phyloP scores from a whole-genome alignment of 2,888 invertebrate genomes.

The Cartodere bifasciata region DNA sequence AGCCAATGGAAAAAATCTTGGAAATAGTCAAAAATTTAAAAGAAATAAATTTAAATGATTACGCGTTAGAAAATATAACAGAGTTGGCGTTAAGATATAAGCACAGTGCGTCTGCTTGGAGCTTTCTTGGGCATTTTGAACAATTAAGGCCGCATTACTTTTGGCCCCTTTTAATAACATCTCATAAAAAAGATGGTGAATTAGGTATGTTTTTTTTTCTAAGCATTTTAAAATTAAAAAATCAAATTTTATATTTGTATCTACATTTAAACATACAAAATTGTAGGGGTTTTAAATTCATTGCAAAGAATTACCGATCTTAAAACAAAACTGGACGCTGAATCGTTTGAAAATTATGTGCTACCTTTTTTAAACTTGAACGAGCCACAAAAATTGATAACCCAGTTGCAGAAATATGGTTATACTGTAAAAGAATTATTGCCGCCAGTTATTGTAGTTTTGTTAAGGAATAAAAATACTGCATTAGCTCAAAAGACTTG shows the following conservation, averaged over 20 bases:
- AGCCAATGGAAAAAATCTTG: slow-evolving; percentile 38
- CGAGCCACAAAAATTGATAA: slow-evolving; percentile 38
- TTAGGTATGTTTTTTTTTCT: slow-evolving; percentile 29
- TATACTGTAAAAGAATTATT: slow-evolving; percentile 31
- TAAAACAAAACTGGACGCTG: slow-evolving; percentile 42
- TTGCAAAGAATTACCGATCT: slow-evolving; percentile 41
- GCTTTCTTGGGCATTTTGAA: slow-evolving; percentile 30
- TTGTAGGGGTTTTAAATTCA: slow-evolving; percentile 40
- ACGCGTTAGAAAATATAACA: slow-evolving; percentile 29
- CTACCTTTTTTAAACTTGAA: slow-evolving; percentile 42
- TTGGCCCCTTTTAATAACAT: slow-evolving; percentile 48
- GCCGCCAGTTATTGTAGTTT: slow-evolving; percentile 38
- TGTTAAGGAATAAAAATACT: slow-evolving; percentile 25
- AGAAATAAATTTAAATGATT: slow-evolving; percentile 37
- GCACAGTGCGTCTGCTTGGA: slow-evolving; percentile 36
- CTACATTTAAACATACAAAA: neutral
- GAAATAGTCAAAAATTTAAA: slow-evolving; percentile 37
- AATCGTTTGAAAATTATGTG: slow-evolving; percentile 43
- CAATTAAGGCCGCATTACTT: slow-evolving; percentile 47
- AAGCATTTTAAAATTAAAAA: slow-evolving; percentile 1
- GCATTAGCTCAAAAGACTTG: slow-evolving; percentile 38
- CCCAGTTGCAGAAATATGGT: slow-evolving; percentile 38
- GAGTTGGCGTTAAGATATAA: slow-evolving; percentile 37
- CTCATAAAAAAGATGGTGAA: slow-evolving; percentile 40
- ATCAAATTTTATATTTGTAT: neutral